Evolutionary conservation across 2,888 invertebrate genomes (phyloP).

Genomic region (Girardia tigrina): DNA sequence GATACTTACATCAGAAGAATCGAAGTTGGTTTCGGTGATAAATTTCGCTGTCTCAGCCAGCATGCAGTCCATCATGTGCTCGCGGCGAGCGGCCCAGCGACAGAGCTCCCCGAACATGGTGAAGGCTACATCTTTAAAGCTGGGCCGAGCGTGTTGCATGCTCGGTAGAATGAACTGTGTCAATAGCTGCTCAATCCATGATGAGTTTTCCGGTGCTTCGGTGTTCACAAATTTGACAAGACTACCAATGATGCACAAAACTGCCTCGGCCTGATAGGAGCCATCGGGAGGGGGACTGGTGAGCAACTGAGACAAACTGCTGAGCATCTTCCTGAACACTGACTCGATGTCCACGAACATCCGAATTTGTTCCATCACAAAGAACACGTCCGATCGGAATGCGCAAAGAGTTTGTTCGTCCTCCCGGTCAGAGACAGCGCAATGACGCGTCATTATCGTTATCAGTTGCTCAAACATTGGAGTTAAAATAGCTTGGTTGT

Average conservation of each 20-base stretch:
- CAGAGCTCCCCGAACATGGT: constrained; percentile 1
- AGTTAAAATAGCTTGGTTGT: background rate
- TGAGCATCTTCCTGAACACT: constrained; percentile 1
- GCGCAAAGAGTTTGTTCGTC: background rate
- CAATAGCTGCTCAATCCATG: background rate
- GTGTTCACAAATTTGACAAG: background rate
- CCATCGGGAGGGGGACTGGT: background rate
- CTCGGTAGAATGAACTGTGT: background rate
- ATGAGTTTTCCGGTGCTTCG: background rate
- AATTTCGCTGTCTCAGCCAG: background rate
- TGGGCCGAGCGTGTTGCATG: background rate
- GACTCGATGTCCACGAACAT: constrained; percentile 3
- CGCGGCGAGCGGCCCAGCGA: background rate
- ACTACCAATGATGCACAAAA: constrained; percentile 18
- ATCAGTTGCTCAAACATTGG: background rate
- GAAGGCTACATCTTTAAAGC: background rate
- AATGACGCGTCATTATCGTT: background rate
- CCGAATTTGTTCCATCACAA: constrained; percentile 19
- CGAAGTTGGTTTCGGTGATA: background rate
- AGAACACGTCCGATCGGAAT: constrained; percentile 6
- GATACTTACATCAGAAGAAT: background rate
- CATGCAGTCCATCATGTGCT: background rate
- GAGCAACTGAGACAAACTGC: background rate
- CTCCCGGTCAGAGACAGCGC: background rate
- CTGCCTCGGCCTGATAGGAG: background rate